phyloP scores from a whole-genome alignment of 2,797 vertebrate species.

The Xenops minutus region DNA sequence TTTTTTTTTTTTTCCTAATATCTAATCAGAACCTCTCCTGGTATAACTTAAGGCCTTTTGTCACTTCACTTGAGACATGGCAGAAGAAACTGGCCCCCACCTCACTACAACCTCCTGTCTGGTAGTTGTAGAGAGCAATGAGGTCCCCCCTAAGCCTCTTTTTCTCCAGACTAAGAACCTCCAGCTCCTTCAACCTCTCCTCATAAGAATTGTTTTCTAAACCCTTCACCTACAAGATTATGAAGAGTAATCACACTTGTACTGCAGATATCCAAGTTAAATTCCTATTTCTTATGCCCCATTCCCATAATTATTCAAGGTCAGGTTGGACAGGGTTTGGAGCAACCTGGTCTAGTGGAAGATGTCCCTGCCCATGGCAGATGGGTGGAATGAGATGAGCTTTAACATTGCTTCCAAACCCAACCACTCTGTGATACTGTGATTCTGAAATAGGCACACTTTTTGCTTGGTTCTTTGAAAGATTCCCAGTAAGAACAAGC shows the following conservation, averaged over 20 bases:
- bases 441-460: neutral
- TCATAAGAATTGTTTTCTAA: neutral
- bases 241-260: neutral
- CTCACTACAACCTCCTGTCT: neutral
- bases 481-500: neutral
- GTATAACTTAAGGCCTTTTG: neutral
- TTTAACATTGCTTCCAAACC: neutral
- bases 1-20: neutral
- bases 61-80: neutral
- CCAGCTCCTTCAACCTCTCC: neutral
- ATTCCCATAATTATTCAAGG: rapidly evolving
- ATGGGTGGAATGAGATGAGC: no score
- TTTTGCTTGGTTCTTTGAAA: neutral
- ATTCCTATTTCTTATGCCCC: neutral
- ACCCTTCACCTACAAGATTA: neutral
- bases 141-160: neutral
- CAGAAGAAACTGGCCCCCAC: neutral
- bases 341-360: neutral
- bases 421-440: neutral
- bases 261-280: neutral
- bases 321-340: rapidly evolving
- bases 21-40: neutral
- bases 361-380: neutral
- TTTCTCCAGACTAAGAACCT: neutral
- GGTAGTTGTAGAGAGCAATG: neutral